These are phyloP conservation scores for Bucorvus abyssinicus DNA, from an alignment of 2,797 vertebrate genomes.

Conservation along the genomic window DNA sequence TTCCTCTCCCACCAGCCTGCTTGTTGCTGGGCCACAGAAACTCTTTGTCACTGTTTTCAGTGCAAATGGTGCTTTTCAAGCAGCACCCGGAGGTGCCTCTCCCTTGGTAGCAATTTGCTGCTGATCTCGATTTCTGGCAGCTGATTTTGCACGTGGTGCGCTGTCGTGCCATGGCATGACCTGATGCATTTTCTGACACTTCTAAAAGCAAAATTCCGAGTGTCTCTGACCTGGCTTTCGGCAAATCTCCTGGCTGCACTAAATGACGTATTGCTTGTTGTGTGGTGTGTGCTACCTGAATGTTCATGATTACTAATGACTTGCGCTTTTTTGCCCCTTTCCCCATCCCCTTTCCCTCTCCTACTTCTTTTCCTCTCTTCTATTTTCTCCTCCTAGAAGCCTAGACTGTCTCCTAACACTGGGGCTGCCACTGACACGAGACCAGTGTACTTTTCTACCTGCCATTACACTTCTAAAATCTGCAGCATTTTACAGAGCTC, in stretches of 20 bases:
- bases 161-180: background rate
- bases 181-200: fast-evolving
- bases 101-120: fast-evolving
- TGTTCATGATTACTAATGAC: constrained; percentile 76
- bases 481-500: constrained; percentile 78
- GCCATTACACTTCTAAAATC: constrained; percentile 74
- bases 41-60: background rate
- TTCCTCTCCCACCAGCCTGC: background rate
- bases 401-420: constrained; percentile 77
- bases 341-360: constrained; percentile 58
- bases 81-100: background rate
- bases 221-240: background rate
- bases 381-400: constrained; percentile 80
- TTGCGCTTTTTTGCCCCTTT: constrained; percentile 73
- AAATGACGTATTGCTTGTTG: constrained; percentile 18
- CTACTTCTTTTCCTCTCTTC: constrained; percentile 60
- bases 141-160: background rate
- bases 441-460: constrained; percentile 77
- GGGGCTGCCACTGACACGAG: constrained; percentile 74
- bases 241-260: constrained; percentile 42
- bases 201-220: background rate
- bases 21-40: fast-evolving
- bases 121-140: background rate
- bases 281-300: constrained; percentile 62
- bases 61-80: background rate